Evolutionary conservation across 1,140 invertebrate species (phyloP), one percentile per base, ranked within the genome.

Genomic region (Panonychus citri): DNA sequence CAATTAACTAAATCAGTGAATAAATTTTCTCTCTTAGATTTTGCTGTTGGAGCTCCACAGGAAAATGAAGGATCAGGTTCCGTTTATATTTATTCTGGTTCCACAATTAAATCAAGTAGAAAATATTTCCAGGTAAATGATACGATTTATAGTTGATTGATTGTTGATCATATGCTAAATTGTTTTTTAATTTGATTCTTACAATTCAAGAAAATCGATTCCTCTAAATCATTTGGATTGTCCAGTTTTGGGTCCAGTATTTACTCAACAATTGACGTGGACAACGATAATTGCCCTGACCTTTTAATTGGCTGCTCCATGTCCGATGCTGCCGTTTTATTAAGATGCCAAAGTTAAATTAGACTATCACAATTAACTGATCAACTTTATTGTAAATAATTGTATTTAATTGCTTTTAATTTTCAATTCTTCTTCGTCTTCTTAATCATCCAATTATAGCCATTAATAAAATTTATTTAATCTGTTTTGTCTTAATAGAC

Each of bases 51-150:
- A 13, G 74, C 75, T 15, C 76, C 75, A 1, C 77, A 73, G 64
- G 50, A 52, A 52, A 30, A 53, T 43, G 34, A 46, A 24, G 59
- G 65, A 54, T 67, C 60, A 49, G 74, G 74, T 17, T 68, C 71
- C 12, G 68, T 77, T 0, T 77, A 76, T 61, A 73, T 77, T 52
- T 77, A 73, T 64, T 68, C 69, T 62, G 59, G 57, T 7, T 58
- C 59, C 12, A 13, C 17, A 49, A 74, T 78, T 61, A 84, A 85
- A 1, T 71, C 89, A 1, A 77, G 79, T 48, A 67, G 67, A 7
- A 78, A 80, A 67, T 81, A 82, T 2, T 80, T 82, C 46, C 85
- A 88, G 71, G 78, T 80, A 69, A 40, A n/a, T 34, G 5, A n/a
- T n/a, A n/a, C n/a, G n/a, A n/a, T n/a, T n/a, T n/a, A n/a, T n/a